Percentiles rank a stretch among this genome's conserved stretches.
Conservation (phyloP, 2,888 invertebrate genomes). For the Catocala nupta region DNA sequence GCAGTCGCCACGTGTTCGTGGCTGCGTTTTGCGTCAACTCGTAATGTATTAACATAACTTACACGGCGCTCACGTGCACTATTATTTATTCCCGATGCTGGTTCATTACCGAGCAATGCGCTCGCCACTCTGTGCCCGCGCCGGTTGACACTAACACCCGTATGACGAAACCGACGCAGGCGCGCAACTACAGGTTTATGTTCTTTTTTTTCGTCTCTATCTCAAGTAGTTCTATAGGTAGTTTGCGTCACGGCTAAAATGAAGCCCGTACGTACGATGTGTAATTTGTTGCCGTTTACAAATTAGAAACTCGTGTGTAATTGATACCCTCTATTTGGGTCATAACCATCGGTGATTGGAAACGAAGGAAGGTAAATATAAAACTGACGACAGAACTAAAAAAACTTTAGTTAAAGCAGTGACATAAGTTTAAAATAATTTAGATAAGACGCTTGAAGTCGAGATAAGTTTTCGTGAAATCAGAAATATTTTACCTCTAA, state of each 20-base stretch:
- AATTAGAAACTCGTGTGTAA: conserved; percentile 52
- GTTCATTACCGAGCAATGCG: conserved; percentile 56
- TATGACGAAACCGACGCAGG: conserved; percentile 60
- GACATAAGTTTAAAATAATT: conserved; percentile 32
- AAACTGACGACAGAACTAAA: conserved; percentile 24
- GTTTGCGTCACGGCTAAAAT: conserved; percentile 66
- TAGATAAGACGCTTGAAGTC: conserved; percentile 39
- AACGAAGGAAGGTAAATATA: conserved; percentile 38
- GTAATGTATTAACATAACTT: conserved; percentile 45
- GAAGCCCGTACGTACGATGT: conserved; percentile 41
- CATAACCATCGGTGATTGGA: conserved; percentile 37
- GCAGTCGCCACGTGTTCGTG: conserved; percentile 39
- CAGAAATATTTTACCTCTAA: conserved; percentile 33
- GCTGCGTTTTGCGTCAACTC: conserved; percentile 38
- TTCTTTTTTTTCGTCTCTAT: conserved; percentile 51
- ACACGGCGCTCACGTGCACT: conserved; percentile 50
- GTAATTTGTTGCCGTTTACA: conserved; percentile 54
- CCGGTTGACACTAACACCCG: conserved; percentile 56
- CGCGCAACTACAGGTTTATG: conserved; percentile 62
- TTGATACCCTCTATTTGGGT: conserved; percentile 51
- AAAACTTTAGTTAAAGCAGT: conserved; percentile 19
- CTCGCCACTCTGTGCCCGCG: conserved; percentile 30
- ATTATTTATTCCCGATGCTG: conserved; percentile 53
- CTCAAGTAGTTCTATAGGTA: conserved; percentile 52
- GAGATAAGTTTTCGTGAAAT: conserved; percentile 34